Conservation (phyloP, 2,113 vertebrate species). For the Gopherus flavomarginatus region DNA sequence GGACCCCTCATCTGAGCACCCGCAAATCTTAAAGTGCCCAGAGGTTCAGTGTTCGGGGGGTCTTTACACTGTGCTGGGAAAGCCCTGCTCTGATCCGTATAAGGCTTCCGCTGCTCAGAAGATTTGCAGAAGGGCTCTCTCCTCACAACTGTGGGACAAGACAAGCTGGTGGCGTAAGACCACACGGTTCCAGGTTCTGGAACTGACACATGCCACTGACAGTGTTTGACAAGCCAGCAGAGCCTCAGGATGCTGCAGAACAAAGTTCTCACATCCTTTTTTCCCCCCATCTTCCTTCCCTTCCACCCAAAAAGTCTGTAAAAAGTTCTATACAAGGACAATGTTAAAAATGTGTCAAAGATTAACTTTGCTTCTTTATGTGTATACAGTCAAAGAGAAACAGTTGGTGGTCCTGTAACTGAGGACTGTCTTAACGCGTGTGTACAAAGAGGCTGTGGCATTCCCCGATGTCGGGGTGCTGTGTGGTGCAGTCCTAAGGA, state of each 20-base stretch:
- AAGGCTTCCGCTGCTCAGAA: not conserved
- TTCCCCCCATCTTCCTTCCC: not conserved
- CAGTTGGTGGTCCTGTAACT: fast-evolving
- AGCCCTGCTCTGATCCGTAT: not conserved
- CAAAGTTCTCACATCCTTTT: not conserved
- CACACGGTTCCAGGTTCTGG: not conserved
- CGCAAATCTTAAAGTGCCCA: not conserved
- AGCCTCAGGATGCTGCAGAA: not conserved
- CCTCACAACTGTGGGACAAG: not conserved
- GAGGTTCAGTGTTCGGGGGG: no score
- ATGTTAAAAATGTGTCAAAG: no score
- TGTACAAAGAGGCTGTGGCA: fast-evolving
- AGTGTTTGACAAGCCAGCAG: not conserved
- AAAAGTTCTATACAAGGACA: no score
- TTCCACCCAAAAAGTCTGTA: not conserved
- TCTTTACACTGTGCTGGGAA: not conserved
- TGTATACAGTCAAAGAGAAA: fast-evolving
- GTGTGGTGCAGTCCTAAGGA: fast-evolving
- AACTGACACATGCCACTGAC: not conserved
- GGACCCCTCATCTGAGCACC: not conserved
- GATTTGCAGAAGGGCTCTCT: not conserved
- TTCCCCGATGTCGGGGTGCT: not conserved
- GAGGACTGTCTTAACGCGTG: not conserved
- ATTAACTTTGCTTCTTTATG: fast-evolving
- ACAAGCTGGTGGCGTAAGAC: not conserved